Conservation (phyloP, 2,113 vertebrate genomes). For the Mormyrus lacerda region DNA sequence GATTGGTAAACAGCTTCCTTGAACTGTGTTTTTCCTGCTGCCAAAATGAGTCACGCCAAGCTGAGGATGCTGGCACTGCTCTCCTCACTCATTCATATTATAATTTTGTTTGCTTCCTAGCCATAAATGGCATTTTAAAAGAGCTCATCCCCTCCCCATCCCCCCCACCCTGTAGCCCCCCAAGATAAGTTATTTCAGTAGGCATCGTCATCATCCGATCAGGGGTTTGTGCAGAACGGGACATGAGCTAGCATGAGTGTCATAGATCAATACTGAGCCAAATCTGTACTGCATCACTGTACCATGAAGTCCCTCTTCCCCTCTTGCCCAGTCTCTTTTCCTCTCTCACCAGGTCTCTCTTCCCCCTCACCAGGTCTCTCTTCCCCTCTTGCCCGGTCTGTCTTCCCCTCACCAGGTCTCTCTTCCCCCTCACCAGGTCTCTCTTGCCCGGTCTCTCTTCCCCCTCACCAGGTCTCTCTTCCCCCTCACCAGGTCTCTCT, state of each 20-base stretch:
- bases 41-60: slow-evolving; percentile 18
- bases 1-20: slow-evolving; percentile 22
- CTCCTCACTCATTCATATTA: slow-evolving; percentile 13
- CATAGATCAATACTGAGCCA: background rate
- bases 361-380: background rate
- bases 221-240: background rate
- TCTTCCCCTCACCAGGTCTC: background rate
- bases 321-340: background rate
- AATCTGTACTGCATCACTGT: background rate
- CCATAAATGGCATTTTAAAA: slow-evolving; percentile 19
- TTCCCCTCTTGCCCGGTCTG: background rate
- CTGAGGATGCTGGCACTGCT: slow-evolving; percentile 6
- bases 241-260: background rate
- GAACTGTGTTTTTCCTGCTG: slow-evolving; percentile 15
- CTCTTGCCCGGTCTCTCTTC: background rate
- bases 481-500: background rate
- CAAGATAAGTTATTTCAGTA: background rate
- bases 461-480: no score
- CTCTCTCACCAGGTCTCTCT: background rate
- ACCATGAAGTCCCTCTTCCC: background rate
- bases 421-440: background rate
- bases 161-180: background rate
- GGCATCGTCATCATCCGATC: background rate
- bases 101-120: slow-evolving; percentile 23
- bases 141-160: background rate